Evolutionary conservation across 2,113 vertebrate species (phyloP), one percentile per base, ranked within the genome.

Genomic region (Lichenostomus cassidix): DNA sequence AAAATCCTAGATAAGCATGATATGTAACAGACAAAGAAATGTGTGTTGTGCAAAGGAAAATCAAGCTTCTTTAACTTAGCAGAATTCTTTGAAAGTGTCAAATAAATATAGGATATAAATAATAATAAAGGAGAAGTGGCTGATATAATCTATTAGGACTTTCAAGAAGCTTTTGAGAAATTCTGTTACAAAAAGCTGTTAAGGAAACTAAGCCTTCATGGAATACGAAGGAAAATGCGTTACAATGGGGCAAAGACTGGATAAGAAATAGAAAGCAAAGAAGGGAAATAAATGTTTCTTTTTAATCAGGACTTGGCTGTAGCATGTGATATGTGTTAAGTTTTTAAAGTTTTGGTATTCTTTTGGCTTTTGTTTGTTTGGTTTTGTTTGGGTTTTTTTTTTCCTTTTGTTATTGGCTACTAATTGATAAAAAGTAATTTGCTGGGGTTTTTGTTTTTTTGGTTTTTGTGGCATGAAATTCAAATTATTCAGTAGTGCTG

Each of bases 111-210:
- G 56, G n/a, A n/a, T n/a, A n/a, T n/a, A n/a, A n/a, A n/a, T n/a
- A n/a, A n/a, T n/a, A 64, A 80, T 93, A 96, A 94, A 95, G 79
- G 37, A 80, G 56, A 86, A 83, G n/a, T 23, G 44, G 46, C 46
- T 94, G 84, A 91, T 68, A 93, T 90, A 94, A 92, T 88, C 87
- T 96, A 55, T 68, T 55, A 94, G 85, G 73, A 94, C 56, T 92
- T 97, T 83, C 79, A 92, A 88, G 79, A 86, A 95, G 44, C 85
- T 93, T 96, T 93, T 92, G 92, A 90, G 79, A 94, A 90, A 96
- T 93, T 95, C 42, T 83, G 39, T 86, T n/a, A 59, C 47, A 81
- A 83, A 94, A 89, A 70, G n/a, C 90, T 95, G 71, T 81, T 90
- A 83, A 94, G 79, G 28, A 88, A 89, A 70, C 50, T 67, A 93